Conservation (phyloP, 2,888 invertebrate species). For the Yponomeuta evonymella region DNA sequence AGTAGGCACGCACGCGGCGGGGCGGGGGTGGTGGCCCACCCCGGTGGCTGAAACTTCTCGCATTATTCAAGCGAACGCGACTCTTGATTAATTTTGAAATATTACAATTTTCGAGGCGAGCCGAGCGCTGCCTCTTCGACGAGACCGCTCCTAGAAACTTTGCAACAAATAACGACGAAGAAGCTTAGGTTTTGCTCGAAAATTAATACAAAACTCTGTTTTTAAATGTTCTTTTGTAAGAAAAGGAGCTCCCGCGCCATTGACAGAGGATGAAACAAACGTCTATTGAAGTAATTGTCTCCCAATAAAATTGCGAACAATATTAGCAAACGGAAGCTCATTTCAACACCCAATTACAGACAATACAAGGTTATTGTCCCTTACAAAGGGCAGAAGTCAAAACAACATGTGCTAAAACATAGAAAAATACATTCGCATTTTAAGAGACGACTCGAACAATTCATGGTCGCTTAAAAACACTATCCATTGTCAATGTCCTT, state of each 20-base stretch:
- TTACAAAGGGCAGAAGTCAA: slow-evolving; percentile 42
- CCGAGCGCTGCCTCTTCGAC: slow-evolving; percentile 24
- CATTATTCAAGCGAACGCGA: slow-evolving; percentile 75
- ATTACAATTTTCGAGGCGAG: slow-evolving; percentile 70
- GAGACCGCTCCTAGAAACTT: slow-evolving; percentile 10
- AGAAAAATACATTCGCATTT: background rate
- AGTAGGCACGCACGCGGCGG: slow-evolving; percentile 56
- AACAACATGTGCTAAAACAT: slow-evolving; percentile 43
- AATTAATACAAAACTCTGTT: background rate
- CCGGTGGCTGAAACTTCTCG: slow-evolving; percentile 53
- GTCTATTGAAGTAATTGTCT: background rate
- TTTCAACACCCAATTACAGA: slow-evolving; percentile 4
- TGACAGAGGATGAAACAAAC: background rate
- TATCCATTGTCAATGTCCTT: slow-evolving; percentile 42
- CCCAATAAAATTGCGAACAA: slow-evolving; percentile 1
- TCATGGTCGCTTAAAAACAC: slow-evolving; percentile 23
- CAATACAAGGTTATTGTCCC: slow-evolving; percentile 29
- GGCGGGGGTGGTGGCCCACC: slow-evolving; percentile 41
- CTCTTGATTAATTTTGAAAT: slow-evolving; percentile 77
- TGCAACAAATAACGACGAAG: slow-evolving; percentile 14
- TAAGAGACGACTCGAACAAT: slow-evolving; percentile 5
- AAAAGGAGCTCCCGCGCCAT: background rate
- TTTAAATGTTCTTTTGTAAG: background rate
- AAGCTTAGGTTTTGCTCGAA: background rate
- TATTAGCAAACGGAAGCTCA: slow-evolving; percentile 13